Percentiles rank a stretch among this genome's conserved stretches.
phyloP scores from a whole-genome alignment of 2,113 vertebrate species.

The Hiodon alosoides region DNA sequence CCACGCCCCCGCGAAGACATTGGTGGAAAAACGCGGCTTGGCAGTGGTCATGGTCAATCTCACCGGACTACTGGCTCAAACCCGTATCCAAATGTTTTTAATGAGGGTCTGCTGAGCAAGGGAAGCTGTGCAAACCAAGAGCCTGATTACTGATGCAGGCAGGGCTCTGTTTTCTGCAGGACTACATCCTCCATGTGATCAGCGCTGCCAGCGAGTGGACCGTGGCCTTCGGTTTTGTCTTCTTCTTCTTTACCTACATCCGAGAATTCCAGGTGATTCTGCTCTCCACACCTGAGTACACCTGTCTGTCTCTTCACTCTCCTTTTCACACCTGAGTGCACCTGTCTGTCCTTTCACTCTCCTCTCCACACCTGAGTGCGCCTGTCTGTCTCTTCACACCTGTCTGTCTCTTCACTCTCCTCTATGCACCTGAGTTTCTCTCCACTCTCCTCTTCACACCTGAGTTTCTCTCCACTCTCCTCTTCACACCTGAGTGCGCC shows the following conservation, averaged over 20 bases:
- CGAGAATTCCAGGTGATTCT: slow-evolving; percentile 84
- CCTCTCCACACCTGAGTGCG: neutral
- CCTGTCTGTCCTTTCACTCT: no score
- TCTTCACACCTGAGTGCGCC: neutral
- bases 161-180: slow-evolving; percentile 41
- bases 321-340: no score
- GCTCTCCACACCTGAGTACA: neutral
- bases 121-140: neutral
- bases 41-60: neutral
- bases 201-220: slow-evolving; percentile 89
- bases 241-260: slow-evolving; percentile 89
- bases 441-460: neutral
- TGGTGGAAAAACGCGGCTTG: neutral
- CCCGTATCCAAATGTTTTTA: no score
- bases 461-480: neutral
- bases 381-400: neutral
- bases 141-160: neutral
- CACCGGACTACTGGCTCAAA: neutral
- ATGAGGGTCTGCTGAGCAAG: neutral
- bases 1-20: neutral
- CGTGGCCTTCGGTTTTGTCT: slow-evolving; percentile 84
- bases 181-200: slow-evolving; percentile 62
- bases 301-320: neutral
- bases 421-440: neutral
- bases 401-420: neutral